Evolutionary conservation across 2,888 invertebrate genomes (phyloP).

Genomic region (Oscheius onirici): DNA sequence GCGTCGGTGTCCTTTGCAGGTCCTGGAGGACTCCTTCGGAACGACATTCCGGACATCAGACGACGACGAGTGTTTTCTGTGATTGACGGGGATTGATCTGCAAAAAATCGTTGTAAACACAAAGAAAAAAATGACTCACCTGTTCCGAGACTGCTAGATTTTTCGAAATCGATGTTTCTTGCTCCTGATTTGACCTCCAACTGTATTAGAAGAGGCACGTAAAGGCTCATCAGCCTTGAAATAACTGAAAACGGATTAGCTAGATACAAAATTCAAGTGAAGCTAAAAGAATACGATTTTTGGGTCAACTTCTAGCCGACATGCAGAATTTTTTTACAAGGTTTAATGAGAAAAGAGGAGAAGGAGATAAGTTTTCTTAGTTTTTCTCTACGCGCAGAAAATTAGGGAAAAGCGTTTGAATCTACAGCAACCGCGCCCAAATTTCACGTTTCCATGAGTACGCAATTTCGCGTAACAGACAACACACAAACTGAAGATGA

Average conservation of each 20-base stretch:
- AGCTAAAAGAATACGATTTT: no score
- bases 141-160: conserved; percentile 18
- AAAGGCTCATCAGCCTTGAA: conserved; percentile 37
- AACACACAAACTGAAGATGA: no score
- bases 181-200: conserved; percentile 40
- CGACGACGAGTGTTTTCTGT: conserved; percentile 46
- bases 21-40: conserved; percentile 39
- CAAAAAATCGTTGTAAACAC: neutral
- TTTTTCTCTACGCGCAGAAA: no score
- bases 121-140: conserved; percentile 16
- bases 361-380: no score
- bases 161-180: conserved; percentile 15
- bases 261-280: no score
- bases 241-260: no score
- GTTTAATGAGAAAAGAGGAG: no score
- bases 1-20: conserved; percentile 18
- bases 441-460: neutral
- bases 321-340: no score
- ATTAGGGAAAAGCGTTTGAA: no score
- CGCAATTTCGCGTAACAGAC: no score
- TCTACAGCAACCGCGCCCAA: neutral
- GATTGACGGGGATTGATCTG: conserved; percentile 37
- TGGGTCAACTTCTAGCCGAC: no score
- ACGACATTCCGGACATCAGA: conserved; percentile 33
- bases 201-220: conserved; percentile 48